phyloP scores from a whole-genome alignment of 2,888 invertebrate genomes.

The Gonocerus acuteangulatus region DNA sequence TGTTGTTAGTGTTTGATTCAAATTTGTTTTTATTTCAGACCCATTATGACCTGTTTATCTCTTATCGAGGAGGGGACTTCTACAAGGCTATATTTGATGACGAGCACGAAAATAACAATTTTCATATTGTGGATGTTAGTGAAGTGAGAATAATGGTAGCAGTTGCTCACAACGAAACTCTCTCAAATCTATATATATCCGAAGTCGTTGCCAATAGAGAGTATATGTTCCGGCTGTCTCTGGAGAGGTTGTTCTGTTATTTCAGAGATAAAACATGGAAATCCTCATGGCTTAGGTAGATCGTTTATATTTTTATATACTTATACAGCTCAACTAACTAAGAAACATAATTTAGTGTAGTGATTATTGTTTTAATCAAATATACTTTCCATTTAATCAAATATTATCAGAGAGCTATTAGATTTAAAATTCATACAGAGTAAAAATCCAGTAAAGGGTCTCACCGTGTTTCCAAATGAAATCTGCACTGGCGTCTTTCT shows the following conservation, averaged over 20 bases:
- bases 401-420: too few species aligned
- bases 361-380: too few species aligned
- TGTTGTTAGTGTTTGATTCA: too few species aligned
- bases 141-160: conserved; percentile 68
- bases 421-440: too few species aligned
- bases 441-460: too few species aligned
- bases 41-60: conserved; percentile 62
- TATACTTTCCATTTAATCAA: too few species aligned
- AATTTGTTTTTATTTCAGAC: too few species aligned
- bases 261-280: conserved; percentile 76
- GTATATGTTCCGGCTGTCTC: conserved; percentile 66
- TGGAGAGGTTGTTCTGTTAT: conserved; percentile 73
- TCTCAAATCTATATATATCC: conserved; percentile 74
- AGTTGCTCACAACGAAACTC: conserved; percentile 64
- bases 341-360: too few species aligned
- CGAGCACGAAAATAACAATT: conserved; percentile 56
- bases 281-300: conserved; percentile 70
- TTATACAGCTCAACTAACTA: too few species aligned
- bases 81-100: conserved; percentile 67
- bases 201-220: conserved; percentile 52
- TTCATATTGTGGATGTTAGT: conserved; percentile 67
- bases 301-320: too few species aligned
- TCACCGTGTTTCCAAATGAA: too few species aligned
- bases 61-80: conserved; percentile 64
- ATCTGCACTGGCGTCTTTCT: too few species aligned